Conservation (phyloP, 2,888 invertebrate genomes). For the Phortica magna region DNA sequence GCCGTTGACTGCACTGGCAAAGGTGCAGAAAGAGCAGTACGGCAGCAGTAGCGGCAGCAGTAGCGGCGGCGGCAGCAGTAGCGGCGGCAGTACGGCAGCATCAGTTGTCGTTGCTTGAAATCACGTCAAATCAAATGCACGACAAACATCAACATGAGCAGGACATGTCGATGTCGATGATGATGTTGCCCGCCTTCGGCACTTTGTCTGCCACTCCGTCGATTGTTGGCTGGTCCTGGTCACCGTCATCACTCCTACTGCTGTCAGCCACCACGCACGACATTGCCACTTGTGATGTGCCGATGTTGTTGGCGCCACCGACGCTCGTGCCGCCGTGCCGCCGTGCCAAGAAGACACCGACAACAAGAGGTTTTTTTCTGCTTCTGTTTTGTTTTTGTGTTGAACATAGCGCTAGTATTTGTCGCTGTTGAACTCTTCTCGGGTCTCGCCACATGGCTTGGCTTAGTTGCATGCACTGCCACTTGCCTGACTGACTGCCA, state of each 20-base stretch:
- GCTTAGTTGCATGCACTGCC: neutral
- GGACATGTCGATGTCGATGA: constrained; percentile 24
- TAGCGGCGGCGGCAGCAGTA: neutral
- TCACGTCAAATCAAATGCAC: constrained; percentile 62
- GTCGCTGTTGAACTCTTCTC: constrained; percentile 8
- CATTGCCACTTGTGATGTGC: constrained; percentile 16
- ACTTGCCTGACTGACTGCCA: too few relatives aligned
- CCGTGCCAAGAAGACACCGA: constrained; percentile 32
- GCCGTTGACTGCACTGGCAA: too few relatives aligned
- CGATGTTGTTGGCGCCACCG: constrained; percentile 24
- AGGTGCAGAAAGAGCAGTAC: too few relatives aligned
- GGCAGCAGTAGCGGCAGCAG: neutral
- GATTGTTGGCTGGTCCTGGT: neutral
- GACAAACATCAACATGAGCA: constrained; percentile 53
- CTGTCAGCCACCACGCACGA: constrained; percentile 6
- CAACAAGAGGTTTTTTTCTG: constrained; percentile 41
- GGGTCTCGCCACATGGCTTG: neutral
- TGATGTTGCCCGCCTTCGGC: neutral
- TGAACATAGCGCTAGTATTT: constrained; percentile 36
- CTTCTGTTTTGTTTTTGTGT: constrained; percentile 39
- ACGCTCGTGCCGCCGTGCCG: constrained; percentile 38
- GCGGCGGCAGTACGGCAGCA: neutral
- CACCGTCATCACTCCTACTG: neutral
- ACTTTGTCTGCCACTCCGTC: neutral
- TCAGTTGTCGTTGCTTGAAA: constrained; percentile 48